Base-by-base conservation (phyloP, 2,888 invertebrate genomes). In the Trachelus stipa region DNA sequence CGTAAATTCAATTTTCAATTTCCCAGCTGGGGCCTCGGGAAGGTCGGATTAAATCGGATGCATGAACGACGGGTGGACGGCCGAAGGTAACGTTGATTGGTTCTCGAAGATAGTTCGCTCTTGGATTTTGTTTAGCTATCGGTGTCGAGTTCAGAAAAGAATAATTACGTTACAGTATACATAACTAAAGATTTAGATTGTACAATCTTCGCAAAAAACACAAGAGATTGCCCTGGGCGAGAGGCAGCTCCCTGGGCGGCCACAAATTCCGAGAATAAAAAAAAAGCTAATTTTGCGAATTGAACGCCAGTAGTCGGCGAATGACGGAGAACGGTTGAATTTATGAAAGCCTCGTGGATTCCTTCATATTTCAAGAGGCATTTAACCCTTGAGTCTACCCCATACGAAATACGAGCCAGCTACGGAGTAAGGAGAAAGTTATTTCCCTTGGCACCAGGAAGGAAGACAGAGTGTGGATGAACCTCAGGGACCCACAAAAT, bases 1-100 rank as follows among this genome's bases (percentile, higher is more conserved):
- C 81, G 84, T 83, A 87, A 88, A 89, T 87, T 86, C 84, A 88
- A 88, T 88, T 89, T 88, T 84, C 84, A 88, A 88, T 88, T 89
- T 88, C 84, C 85, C 82, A 34, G 33, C 12, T 79, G 77, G 82
- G 80, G 68, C 69, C 68, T 35, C 80, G 81, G 80, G 80, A 82
- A 56, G 84, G 83, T 86, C 84, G 87, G 82, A 87, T 89, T 88
- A 88, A 88, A 88, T 87, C 87, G 86, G n/a, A n/a, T n/a, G n/a
- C n/a, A n/a, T n/a, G n/a, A n/a, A n/a, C n/a, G n/a, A n/a, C n/a
- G n/a, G n/a, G n/a, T n/a, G n/a, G n/a, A n/a, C n/a, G n/a, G n/a
- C n/a, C n/a, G n/a, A n/a, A n/a, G n/a, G n/a, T n/a, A n/a, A n/a
- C n/a, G n/a, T n/a, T n/a, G n/a, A n/a, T 31, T 31, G 31, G 31